These are phyloP conservation scores for Cyanoliseus patagonus DNA, from an alignment of 2,113 vertebrate species.

Conservation along the genomic window DNA sequence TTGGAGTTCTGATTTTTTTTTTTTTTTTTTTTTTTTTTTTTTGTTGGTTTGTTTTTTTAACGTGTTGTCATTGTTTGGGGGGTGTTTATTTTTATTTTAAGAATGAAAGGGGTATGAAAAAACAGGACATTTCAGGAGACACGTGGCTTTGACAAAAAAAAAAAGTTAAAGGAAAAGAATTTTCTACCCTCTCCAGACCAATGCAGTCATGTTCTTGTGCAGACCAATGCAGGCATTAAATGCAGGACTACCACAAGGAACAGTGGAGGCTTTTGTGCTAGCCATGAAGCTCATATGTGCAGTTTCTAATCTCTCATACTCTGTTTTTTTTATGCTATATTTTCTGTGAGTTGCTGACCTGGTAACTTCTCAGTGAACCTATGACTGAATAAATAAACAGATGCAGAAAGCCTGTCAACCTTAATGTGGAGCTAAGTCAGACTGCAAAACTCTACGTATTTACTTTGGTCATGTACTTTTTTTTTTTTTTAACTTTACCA, in stretches of 20 bases:
- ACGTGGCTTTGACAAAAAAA: background rate
- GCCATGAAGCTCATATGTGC: background rate
- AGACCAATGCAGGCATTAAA: background rate
- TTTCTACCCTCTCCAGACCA: background rate
- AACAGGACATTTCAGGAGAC: background rate
- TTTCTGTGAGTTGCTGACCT: background rate
- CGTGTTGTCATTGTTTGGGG: background rate
- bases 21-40: background rate
- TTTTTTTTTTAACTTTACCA: background rate
- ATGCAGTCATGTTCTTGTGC: background rate
- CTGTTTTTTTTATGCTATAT: background rate
- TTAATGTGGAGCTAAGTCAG: background rate
- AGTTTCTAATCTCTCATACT: background rate
- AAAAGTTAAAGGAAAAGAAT: background rate
- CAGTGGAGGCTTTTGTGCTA: background rate
- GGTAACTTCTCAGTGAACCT: background rate
- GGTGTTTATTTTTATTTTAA: background rate
- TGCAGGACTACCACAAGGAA: background rate
- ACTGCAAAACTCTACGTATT: background rate
- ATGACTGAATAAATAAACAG: background rate
- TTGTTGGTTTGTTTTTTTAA: background rate
- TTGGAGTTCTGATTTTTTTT: background rate
- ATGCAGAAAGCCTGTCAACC: background rate
- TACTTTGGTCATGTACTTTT: background rate
- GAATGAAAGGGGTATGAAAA: background rate